phyloP scores from a whole-genome alignment of 1,140 invertebrate genomes.

The Neoseiulus cucumeris region DNA sequence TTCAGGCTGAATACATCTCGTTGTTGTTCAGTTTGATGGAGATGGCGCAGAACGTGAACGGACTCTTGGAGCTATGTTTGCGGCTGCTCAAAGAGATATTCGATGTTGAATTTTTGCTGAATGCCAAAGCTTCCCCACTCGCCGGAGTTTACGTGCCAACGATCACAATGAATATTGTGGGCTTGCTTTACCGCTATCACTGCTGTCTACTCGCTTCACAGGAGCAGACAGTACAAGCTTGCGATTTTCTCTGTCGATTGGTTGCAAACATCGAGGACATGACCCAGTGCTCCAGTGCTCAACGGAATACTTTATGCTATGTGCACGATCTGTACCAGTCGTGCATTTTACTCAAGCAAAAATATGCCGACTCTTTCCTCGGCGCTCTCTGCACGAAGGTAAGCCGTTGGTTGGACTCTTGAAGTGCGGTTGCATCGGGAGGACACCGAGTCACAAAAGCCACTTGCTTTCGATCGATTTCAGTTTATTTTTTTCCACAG shows the following conservation, averaged over 20 bases:
- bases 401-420: neutral
- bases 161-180: slow-evolving; percentile 72
- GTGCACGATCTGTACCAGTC: slow-evolving; percentile 76
- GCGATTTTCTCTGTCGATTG: slow-evolving; percentile 50
- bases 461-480: too few relatives aligned
- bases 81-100: slow-evolving; percentile 75
- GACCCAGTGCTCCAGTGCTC: neutral
- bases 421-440: too few relatives aligned
- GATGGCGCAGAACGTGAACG: slow-evolving; percentile 75
- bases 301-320: slow-evolving; percentile 51
- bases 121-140: slow-evolving; percentile 45
- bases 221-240: slow-evolving; percentile 69
- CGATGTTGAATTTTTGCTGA: slow-evolving; percentile 69
- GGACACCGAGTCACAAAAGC: too few relatives aligned
- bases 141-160: slow-evolving; percentile 66
- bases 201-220: slow-evolving; percentile 69
- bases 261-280: slow-evolving; percentile 1
- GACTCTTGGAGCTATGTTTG: slow-evolving; percentile 54
- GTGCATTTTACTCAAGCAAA: slow-evolving; percentile 51
- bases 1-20: slow-evolving; percentile 41
- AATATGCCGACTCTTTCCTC: neutral
- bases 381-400: neutral
- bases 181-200: slow-evolving; percentile 75
- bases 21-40: slow-evolving; percentile 94
- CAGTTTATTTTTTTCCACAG: neutral